Evolutionary conservation across 2,888 invertebrate species (phyloP).

Genomic region (Heliconius aoede): DNA sequence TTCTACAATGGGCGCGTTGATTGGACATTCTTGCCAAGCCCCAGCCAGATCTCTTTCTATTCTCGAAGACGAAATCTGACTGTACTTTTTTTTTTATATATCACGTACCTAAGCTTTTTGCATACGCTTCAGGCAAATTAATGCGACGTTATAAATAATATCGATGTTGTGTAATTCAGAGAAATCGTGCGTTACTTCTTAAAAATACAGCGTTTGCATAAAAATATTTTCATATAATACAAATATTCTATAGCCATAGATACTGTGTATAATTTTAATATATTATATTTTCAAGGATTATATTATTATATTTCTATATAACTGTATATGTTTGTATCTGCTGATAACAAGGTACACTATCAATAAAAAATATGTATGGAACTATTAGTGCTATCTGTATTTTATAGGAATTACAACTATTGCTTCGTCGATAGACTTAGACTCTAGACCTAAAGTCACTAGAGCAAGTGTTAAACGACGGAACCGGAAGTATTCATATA

Average conservation of each 20-base stretch:
- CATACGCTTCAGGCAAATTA: background rate
- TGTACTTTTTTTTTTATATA: constrained; percentile 5
- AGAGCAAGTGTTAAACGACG: background rate
- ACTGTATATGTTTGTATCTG: background rate
- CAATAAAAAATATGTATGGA: background rate
- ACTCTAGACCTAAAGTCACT: background rate
- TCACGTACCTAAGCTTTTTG: background rate
- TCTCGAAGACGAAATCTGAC: constrained; percentile 23
- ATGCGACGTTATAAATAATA: constrained; percentile 12
- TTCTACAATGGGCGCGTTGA: constrained; percentile 30
- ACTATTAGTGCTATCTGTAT: background rate
- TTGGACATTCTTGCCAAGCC: constrained; percentile 27
- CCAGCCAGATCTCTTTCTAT: constrained; percentile 39
- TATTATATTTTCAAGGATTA: background rate
- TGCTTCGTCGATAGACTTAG: background rate
- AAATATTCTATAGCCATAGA: background rate
- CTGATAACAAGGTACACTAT: background rate
- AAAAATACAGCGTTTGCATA: background rate
- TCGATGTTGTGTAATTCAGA: background rate
- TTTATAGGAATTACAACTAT: background rate
- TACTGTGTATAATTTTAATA: too few relatives aligned
- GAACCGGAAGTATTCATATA: background rate
- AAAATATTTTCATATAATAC: background rate
- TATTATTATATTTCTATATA: background rate
- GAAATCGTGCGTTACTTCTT: background rate